Evolutionary conservation across 2,113 vertebrate genomes (phyloP), one percentile per base, ranked within the genome.

Genomic region (Corythornis madagascariensis): DNA sequence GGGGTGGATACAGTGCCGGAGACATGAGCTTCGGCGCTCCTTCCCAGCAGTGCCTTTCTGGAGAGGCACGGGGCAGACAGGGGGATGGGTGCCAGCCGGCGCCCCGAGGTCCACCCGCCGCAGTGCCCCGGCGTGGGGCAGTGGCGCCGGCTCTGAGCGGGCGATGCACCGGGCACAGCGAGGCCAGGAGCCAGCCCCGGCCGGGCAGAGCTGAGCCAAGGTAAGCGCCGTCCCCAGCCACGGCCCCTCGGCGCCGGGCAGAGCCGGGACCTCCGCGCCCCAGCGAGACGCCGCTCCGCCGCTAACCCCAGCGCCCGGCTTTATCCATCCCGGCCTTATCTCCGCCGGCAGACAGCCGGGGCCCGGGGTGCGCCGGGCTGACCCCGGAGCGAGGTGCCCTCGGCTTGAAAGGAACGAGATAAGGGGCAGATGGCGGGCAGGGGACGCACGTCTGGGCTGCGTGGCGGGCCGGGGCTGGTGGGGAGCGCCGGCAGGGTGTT

Each of bases 11-110:
- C 93, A 80, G 94, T 3, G 72, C 80, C 20, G 92, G 92, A 92
- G 95, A 95, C 94, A 96, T 95, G 90, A 95, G 90, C 90, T 43
- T 40, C 90, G 60, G 89, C 93, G 3, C 91, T 91, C 84, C 90
- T 94, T 95, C 94, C 94, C 94, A 84, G 93, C 95, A 95, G 94
- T 43, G 95, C 93, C 89, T 66, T 88, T 95, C 75, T 93, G 93
- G 69, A 95, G 92, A 91, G 85, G 95, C 93, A 63, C 91, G 29
- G 93, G 95, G 92, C 95, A 59, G 89, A 73, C 94, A 92, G 91
- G 91, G 91, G 91, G 78, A 95, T 94, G 94, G 94, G 87, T 87
- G 87, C 95, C 94, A 65, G 94, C 61, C 89, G 65, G 86, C 48
- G 38, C 92, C 92, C 90, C 29, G 12, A 85, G 90, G 60, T 91